A percentile compares a stretch with the other conserved stretches of the same genome.
phyloP scores from a whole-genome alignment of 2,888 invertebrate genomes.

The Hirtodrosophila histrioides region DNA sequence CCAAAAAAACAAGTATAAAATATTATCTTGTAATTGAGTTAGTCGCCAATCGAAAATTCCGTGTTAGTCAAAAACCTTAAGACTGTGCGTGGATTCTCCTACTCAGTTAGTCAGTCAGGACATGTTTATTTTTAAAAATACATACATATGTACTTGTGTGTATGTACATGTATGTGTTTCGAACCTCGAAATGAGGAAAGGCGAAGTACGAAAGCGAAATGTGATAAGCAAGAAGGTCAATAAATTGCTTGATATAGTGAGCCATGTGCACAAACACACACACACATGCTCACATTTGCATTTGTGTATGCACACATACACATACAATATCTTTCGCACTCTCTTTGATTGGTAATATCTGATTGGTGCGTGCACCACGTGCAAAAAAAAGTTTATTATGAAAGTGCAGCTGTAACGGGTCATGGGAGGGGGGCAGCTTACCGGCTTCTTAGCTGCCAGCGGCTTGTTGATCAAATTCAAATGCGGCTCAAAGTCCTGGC shows the following conservation, averaged over 20 bases:
- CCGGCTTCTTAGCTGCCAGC: slow-evolving; percentile 84
- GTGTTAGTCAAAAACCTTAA: too few species aligned
- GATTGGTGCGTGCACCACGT: slow-evolving; percentile 46
- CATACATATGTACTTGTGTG: too few species aligned
- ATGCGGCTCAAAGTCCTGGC: slow-evolving; percentile 84
- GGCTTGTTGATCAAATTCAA: slow-evolving; percentile 84
- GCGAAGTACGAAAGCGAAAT: slow-evolving; percentile 52
- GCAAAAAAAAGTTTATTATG: slow-evolving; percentile 19
- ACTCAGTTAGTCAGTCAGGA: too few species aligned
- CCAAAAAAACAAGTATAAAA: too few species aligned
- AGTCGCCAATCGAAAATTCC: too few species aligned
- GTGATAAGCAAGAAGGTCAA: slow-evolving; percentile 76
- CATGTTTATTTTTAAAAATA: too few species aligned
- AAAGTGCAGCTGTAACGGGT: slow-evolving; percentile 11
- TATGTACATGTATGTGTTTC: background rate
- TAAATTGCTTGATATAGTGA: slow-evolving; percentile 66
- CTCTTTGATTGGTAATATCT: slow-evolving; percentile 20
- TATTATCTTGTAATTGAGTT: too few species aligned
- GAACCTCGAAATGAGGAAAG: slow-evolving; percentile 31
- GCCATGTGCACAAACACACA: slow-evolving; percentile 43
- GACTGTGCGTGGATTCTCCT: too few species aligned
- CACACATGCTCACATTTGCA: background rate
- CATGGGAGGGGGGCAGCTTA: slow-evolving; percentile 53
- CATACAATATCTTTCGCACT: slow-evolving; percentile 8
- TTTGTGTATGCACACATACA: background rate